phyloP scores from a whole-genome alignment of 1,140 invertebrate species.

The Platyscapa corneri region DNA sequence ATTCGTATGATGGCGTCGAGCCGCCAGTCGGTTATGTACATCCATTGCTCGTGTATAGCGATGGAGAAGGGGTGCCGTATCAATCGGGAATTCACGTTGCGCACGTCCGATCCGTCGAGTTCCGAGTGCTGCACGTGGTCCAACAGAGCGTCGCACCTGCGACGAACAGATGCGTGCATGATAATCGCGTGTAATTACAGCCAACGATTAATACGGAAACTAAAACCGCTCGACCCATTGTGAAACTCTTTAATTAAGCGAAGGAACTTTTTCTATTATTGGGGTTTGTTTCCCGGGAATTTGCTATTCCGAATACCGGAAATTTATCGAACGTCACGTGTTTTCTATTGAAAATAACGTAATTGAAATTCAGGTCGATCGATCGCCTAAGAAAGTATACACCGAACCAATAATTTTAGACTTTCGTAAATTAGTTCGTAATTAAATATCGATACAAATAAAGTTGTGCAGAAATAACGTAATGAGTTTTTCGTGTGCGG shows the following conservation, averaged over 20 bases:
- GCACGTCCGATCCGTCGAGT: conserved; percentile 94
- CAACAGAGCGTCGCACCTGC: conserved; percentile 88
- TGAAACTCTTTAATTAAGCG: no score
- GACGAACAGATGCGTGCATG: neutral
- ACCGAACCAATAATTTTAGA: no score
- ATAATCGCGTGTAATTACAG: neutral
- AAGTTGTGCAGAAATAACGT: no score
- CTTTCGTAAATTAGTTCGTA: no score
- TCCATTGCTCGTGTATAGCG: conserved; percentile 93
- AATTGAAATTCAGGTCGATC: no score
- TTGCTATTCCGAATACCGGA: neutral
- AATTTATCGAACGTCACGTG: neutral
- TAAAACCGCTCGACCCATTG: no score
- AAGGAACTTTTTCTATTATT: no score
- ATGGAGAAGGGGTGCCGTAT: conserved; percentile 98
- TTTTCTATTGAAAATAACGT: neutral
- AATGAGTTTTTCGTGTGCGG: no score
- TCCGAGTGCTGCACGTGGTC: conserved; percentile 97
- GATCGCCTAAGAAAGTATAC: no score
- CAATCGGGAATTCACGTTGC: conserved; percentile 89
- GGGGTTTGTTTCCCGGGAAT: no score
- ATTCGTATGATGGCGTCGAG: conserved; percentile 94
- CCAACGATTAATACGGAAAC: neutral
- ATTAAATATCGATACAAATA: no score
- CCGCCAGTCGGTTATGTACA: conserved; percentile 98